Evolutionary conservation across 35 echinoderm and acorn worm species (phyloP).

Genomic region (Hemicentrotus pulcherrimus): DNA sequence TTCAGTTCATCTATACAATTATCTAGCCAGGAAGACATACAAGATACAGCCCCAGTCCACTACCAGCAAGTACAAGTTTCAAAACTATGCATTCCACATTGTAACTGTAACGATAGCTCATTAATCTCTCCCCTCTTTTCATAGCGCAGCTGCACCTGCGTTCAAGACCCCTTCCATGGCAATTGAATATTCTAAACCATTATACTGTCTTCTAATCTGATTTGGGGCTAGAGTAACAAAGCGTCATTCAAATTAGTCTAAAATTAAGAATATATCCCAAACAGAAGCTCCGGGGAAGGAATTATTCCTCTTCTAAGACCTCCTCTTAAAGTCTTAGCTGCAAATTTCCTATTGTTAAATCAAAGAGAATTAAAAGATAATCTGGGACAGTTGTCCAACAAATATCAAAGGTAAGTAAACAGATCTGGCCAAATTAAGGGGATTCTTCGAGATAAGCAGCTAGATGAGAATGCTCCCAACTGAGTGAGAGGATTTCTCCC

Average conservation of each 20-base stretch:
- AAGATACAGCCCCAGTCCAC: background rate
- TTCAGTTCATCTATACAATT: background rate
- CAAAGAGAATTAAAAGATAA: conserved; percentile 19
- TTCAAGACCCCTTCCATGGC: background rate
- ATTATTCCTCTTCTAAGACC: background rate
- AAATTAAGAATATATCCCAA: background rate
- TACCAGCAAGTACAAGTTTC: background rate
- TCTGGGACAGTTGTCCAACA: background rate
- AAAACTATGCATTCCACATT: background rate
- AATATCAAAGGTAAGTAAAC: background rate
- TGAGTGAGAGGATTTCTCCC: background rate
- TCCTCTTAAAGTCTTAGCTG: background rate
- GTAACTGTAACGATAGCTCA: background rate
- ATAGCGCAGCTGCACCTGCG: conserved; percentile 13
- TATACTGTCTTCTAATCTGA: conserved; percentile 19
- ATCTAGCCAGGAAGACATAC: background rate
- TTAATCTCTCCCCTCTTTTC: background rate
- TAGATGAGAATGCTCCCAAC: background rate
- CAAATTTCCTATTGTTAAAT: background rate
- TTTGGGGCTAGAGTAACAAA: background rate
- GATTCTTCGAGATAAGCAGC: background rate
- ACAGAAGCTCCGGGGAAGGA: background rate
- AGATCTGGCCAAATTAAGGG: background rate
- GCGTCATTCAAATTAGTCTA: background rate
- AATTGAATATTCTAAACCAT: background rate